Conservation (phyloP, 2,888 invertebrate genomes). For the Odontothrips loti region DNA sequence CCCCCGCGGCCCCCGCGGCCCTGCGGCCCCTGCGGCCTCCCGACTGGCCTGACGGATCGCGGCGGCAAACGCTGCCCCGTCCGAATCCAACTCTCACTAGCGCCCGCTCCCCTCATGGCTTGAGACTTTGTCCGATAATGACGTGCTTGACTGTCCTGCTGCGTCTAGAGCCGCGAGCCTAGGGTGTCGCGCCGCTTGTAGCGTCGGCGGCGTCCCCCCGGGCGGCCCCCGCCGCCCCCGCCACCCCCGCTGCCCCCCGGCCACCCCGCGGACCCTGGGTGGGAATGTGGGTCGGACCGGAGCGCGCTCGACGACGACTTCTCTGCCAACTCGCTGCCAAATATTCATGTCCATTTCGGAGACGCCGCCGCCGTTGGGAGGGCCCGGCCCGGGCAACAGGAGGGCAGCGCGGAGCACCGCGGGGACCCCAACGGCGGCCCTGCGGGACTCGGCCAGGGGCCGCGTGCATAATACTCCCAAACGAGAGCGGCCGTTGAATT, state of each 20-base stretch:
- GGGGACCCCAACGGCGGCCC: neutral
- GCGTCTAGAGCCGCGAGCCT: neutral
- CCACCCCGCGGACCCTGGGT: too few species aligned
- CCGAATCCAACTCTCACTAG: too few species aligned
- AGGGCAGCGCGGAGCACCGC: neutral
- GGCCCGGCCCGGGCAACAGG: neutral
- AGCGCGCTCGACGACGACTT: too few species aligned
- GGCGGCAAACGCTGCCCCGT: too few species aligned
- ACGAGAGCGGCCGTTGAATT: neutral
- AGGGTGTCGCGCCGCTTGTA: neutral
- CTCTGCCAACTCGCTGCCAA: neutral
- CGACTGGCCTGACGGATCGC: too few species aligned
- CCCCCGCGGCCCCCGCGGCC: too few species aligned
- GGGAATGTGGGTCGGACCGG: too few species aligned
- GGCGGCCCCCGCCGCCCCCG: too few species aligned
- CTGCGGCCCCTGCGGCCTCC: too few species aligned
- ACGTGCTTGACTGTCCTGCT: neutral
- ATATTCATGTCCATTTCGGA: neutral
- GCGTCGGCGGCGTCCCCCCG: neutral
- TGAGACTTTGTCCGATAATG: too few species aligned
- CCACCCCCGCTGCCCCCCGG: too few species aligned
- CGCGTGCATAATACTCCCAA: neutral
- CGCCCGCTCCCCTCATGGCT: too few species aligned
- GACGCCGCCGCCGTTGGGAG: neutral
- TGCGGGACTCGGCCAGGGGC: neutral